Evolutionary conservation across 2,113 vertebrate genomes (phyloP), one percentile per base, ranked within the genome.

Genomic region (Sceloporus undulatus): DNA sequence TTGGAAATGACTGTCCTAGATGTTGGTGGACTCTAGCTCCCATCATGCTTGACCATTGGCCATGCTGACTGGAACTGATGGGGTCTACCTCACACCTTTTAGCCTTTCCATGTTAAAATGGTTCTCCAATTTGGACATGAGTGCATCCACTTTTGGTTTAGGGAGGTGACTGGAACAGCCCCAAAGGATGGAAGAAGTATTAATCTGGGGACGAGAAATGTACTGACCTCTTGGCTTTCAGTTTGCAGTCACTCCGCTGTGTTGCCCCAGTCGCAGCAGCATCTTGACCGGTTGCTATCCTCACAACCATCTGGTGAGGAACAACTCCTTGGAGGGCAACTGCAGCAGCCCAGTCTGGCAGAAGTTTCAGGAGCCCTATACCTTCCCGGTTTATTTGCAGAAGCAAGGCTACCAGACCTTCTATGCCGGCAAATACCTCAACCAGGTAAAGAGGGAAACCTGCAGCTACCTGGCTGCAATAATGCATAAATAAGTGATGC

Each of bases 311-410:
- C 97, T 96, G 73, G 97, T 98, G 73, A 93, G 97, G 85, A 98
- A 98, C 96, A 98, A 98, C 94, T 97, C 97, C 1, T 40, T 98
- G 66, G 97, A 97, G 88, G 98, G 98, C 1, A 98, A 98, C 96
- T 98, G 98, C 96, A 98, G 97, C 96, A 98, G 97, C 91, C 70
- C 1, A 5, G 96, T 94, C n/a, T 98, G 97, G 98, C 98, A 98
- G 95, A 97, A 98, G 92, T 97, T 92, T n/a, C 95, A 98, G 87
- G 98, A 98, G 92, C 92, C 95, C 0, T 79, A 74, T 34, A 94
- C 97, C 5, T 98, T 98, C 90, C 96, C 97, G 0, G 96, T 96
- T 7, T 81, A 97, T 19, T 95, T 98, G 29, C 93, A 95, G 80
- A 84, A 68, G 18, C 82, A 79, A 2, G 94, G 93, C 10, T 98